Conservation (phyloP, 23 tunicate species). For the Aplidium turbinatum region DNA sequence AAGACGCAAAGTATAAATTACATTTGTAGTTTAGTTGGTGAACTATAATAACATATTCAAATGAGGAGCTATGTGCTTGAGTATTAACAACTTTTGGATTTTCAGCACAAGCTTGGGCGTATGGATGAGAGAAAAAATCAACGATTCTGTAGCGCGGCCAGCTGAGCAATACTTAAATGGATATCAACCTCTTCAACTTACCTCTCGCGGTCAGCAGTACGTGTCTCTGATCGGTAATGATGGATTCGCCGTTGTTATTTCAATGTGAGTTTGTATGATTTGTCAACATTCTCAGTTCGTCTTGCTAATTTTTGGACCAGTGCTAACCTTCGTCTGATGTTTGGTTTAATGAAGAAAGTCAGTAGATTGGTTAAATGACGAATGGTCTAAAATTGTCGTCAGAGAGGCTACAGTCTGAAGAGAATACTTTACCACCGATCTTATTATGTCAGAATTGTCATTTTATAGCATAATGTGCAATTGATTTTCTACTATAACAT, state of each 20-base stretch:
- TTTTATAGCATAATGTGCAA: no score
- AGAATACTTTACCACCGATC: no score
- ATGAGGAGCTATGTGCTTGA: not conserved
- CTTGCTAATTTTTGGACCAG: no score
- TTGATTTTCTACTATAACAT: no score
- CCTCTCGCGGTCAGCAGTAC: constrained; percentile 47
- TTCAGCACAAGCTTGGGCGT: constrained; percentile 1
- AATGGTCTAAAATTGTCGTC: not conserved
- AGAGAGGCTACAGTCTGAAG: not conserved
- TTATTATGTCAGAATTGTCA: no score
- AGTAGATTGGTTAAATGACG: not conserved
- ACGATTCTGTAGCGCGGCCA: constrained; percentile 24
- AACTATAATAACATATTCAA: not conserved
- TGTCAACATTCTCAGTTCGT: no score
- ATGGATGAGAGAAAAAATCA: constrained; percentile 23
- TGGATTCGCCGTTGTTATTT: constrained; percentile 49
- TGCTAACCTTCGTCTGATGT: no score
- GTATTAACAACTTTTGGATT: not conserved
- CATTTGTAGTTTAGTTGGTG: no score
- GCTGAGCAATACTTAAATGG: constrained; percentile 41
- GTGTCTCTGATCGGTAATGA: constrained; percentile 76
- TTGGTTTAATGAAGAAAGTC: no score
- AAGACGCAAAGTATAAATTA: no score
- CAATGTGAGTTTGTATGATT: constrained; percentile 70
- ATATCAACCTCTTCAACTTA: constrained; percentile 56